A percentile compares a stretch with the other conserved stretches of the same genome.
phyloP scores from a whole-genome alignment of 2,113 vertebrate species.

The Sminthopsis crassicaudata region DNA sequence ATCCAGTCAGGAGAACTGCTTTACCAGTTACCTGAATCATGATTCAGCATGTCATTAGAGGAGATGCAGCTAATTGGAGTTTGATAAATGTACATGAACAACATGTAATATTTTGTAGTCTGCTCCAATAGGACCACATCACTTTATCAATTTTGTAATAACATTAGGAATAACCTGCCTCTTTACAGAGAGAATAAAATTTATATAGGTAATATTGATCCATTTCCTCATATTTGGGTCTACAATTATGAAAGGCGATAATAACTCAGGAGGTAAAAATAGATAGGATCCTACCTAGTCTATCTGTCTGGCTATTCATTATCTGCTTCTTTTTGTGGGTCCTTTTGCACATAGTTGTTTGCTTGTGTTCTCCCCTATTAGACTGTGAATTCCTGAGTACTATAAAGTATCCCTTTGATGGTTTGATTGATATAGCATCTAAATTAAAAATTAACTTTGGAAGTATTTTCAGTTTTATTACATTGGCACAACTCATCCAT shows the following conservation, averaged over 20 bases:
- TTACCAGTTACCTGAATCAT: constrained; percentile 20
- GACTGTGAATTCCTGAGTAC: neutral
- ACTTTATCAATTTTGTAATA: constrained; percentile 48
- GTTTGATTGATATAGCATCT: too few species aligned
- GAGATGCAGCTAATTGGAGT: constrained; percentile 11
- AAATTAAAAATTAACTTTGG: too few species aligned
- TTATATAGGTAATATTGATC: neutral
- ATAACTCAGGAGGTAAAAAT: neutral
- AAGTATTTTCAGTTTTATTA: too few species aligned
- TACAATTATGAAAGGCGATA: neutral
- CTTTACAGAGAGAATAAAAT: neutral
- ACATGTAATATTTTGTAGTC: constrained; percentile 33
- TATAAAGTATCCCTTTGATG: too few species aligned
- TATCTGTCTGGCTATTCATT: neutral
- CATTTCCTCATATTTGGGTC: neutral
- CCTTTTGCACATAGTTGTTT: neutral
- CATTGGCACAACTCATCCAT: too few species aligned
- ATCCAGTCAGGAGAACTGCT: constrained; percentile 7
- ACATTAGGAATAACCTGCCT: constrained; percentile 34
- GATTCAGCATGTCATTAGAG: constrained; percentile 1
- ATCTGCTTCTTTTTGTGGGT: constrained; percentile 6
- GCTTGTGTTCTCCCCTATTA: neutral
- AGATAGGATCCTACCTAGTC: neutral
- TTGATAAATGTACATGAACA: constrained; percentile 39
- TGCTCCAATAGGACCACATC: constrained; percentile 62